These are phyloP conservation scores for Ceyx margarethae DNA, from an alignment of 2,113 vertebrate species.

Conservation along the genomic window DNA sequence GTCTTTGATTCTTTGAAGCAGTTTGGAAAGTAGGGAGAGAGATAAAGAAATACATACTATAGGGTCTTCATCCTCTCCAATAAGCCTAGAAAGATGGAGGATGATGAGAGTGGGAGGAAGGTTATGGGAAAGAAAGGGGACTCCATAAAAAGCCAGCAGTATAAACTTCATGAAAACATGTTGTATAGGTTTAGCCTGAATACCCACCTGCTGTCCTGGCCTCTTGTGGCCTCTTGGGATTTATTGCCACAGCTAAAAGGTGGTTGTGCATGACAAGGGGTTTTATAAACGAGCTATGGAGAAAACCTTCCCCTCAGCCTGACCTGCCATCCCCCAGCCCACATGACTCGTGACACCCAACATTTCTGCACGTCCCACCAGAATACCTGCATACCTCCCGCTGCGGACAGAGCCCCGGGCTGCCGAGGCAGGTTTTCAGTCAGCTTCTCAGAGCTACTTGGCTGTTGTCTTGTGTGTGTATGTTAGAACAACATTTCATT, in stretches of 20 bases:
- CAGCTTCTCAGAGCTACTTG: not conserved
- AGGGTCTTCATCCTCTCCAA: not conserved
- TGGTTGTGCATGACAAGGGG: not conserved
- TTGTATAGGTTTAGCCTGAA: not conserved
- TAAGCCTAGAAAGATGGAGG: not conserved
- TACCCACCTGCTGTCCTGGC: not conserved
- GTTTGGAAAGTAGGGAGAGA: not conserved
- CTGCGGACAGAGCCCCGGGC: not conserved
- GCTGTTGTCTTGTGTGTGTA: not conserved
- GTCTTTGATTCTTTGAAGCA: not conserved
- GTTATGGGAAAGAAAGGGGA: not conserved
- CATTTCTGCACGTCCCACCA: constrained; percentile 37
- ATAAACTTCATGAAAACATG: not conserved
- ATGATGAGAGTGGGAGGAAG: not conserved
- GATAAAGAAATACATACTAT: not conserved
- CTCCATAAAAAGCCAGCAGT: not conserved
- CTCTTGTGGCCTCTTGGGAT: not conserved
- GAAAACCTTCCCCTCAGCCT: constrained; percentile 10
- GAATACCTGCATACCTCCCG: constrained; percentile 35
- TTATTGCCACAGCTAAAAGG: not conserved
- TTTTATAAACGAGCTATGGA: not conserved
- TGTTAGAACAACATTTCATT: not conserved
- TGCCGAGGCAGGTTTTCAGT: not conserved
- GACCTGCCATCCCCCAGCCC: not conserved
- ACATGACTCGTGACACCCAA: not conserved